phyloP scores from a whole-genome alignment of 2,113 vertebrate genomes.

The Coturnix japonica region DNA sequence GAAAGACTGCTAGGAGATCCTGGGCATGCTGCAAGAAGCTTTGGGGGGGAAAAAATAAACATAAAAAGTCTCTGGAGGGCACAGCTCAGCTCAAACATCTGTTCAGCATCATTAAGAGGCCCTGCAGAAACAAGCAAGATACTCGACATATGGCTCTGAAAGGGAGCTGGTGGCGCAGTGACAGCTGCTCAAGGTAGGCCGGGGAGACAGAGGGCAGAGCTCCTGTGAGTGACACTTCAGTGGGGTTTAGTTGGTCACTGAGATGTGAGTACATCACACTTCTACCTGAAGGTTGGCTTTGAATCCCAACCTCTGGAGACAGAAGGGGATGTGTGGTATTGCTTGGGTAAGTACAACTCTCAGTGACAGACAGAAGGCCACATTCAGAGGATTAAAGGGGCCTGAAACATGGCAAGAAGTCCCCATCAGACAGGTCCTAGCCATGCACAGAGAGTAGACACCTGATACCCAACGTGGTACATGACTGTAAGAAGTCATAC shows the following conservation, averaged over 20 bases:
- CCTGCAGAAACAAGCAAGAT: background rate
- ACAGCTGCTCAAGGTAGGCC: background rate
- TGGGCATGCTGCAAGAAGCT: background rate
- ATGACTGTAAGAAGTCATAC: background rate
- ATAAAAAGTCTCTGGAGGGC: background rate
- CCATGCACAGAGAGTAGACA: background rate
- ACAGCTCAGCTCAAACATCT: conserved; percentile 51
- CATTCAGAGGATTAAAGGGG: background rate
- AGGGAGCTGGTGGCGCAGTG: background rate
- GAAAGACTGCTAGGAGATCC: background rate
- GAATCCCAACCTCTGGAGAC: background rate
- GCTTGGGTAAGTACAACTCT: background rate
- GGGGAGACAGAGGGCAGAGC: background rate
- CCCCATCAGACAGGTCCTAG: background rate
- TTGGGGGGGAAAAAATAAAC: background rate
- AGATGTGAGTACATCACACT: background rate
- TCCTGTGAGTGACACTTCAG: background rate
- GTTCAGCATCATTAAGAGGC: conserved; percentile 18
- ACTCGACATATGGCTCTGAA: conserved; percentile 16
- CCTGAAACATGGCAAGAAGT: background rate
- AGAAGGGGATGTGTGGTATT: background rate
- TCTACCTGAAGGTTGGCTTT: background rate
- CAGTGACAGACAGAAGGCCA: background rate
- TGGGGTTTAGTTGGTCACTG: background rate
- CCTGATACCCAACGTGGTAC: accelerated